Conservation (phyloP, 2,797 vertebrate genomes). For the Oryzias dopingdopingensis region DNA sequence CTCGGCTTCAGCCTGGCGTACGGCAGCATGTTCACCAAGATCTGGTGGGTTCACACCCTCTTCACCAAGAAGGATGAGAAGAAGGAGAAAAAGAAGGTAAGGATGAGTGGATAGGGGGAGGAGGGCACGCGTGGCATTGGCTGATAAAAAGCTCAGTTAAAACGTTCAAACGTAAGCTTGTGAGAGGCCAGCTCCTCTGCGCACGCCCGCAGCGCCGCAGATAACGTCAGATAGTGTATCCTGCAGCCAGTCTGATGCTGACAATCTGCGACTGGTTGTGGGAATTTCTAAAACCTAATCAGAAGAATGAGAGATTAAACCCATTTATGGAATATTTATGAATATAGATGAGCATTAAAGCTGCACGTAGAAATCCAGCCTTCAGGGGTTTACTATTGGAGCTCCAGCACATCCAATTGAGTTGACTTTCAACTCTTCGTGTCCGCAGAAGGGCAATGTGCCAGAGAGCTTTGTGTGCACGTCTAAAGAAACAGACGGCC, state of each 20-base stretch:
- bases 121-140: constrained; percentile 34
- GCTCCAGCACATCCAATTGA: constrained; percentile 61
- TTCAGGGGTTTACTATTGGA: constrained; percentile 70
- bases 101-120: background rate
- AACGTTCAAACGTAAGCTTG: constrained; percentile 19
- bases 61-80: constrained; percentile 97
- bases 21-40: constrained; percentile 98
- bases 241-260: constrained; percentile 60
- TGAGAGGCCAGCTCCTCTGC: no score
- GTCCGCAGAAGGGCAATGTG: constrained; percentile 67
- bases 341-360: constrained; percentile 78
- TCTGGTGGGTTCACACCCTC: constrained; percentile 97
- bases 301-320: constrained; percentile 70
- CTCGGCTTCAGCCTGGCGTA: constrained; percentile 93
- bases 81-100: constrained; percentile 92
- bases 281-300: constrained; percentile 69
- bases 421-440: constrained; percentile 69
- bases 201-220: no score
- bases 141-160: constrained; percentile 45
- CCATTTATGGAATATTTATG: constrained; percentile 71
- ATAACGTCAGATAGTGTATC: constrained; percentile 47
- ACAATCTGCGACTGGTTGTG: constrained; percentile 48
- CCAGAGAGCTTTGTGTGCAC: constrained; percentile 53
- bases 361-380: constrained; percentile 64
- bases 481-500: constrained; percentile 54